A percentile compares a stretch with the other conserved stretches of the same genome.
phyloP scores from a whole-genome alignment of 2,888 invertebrate genomes.

The Idaea straminata region DNA sequence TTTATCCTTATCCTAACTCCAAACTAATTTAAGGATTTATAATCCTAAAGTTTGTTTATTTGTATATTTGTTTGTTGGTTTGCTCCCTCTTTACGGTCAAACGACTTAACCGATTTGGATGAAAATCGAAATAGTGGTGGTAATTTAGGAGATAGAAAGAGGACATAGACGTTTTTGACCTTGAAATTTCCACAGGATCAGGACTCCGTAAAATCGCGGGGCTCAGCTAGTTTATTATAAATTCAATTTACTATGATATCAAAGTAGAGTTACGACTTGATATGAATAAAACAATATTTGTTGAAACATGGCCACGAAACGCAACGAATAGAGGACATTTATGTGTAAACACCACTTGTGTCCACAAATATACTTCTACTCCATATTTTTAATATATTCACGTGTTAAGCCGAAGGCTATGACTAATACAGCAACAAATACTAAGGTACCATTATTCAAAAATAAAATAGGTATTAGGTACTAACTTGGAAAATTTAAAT shows the following conservation, averaged over 20 bases:
- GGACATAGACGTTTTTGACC: too few relatives aligned
- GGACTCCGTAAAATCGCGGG: too few relatives aligned
- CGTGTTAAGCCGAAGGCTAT: neutral
- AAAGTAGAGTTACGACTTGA: neutral
- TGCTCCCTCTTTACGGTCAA: too few relatives aligned
- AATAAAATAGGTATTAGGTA: neutral
- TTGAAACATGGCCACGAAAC: slow-evolving; percentile 21
- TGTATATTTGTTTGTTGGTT: too few relatives aligned
- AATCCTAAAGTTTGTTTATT: too few relatives aligned
- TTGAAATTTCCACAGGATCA: too few relatives aligned
- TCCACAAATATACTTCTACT: slow-evolving; percentile 8
- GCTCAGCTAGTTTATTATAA: neutral
- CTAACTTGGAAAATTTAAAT: too few relatives aligned
- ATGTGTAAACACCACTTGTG: slow-evolving; percentile 19
- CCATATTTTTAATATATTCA: neutral
- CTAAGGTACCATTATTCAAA: neutral
- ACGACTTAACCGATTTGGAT: too few relatives aligned
- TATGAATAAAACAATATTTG: slow-evolving; percentile 15
- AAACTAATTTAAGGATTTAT: too few relatives aligned
- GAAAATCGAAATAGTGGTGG: too few relatives aligned
- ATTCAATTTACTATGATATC: neutral
- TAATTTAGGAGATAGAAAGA: too few relatives aligned
- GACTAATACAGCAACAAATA: neutral
- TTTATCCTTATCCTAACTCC: too few relatives aligned
- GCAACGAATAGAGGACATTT: slow-evolving; percentile 20